Evolutionary conservation across 2,888 invertebrate genomes (phyloP).

Genomic region (Torymus texanus): DNA sequence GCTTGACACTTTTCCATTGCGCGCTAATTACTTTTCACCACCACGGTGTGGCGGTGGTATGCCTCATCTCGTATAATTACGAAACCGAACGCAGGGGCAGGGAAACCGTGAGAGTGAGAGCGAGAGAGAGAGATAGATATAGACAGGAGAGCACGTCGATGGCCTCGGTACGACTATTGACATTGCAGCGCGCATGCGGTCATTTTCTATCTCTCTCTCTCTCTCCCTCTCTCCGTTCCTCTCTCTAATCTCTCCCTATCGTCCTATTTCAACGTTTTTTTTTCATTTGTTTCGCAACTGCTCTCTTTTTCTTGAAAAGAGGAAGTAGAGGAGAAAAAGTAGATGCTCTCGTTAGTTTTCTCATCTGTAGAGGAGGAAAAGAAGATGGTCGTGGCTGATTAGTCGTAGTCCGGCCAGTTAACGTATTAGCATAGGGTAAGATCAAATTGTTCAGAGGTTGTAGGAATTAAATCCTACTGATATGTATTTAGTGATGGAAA

Average conservation of each 20-base stretch:
- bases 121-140: neutral
- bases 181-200: slow-evolving; percentile 18
- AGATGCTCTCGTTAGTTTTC: neutral
- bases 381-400: too few species aligned
- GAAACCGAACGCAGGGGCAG: slow-evolving; percentile 9
- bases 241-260: neutral
- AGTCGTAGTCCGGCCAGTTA: too few species aligned
- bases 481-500: too few species aligned
- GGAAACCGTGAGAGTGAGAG: too few species aligned
- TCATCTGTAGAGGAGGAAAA: too few species aligned
- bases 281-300: neutral
- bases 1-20: neutral
- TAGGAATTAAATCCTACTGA: too few species aligned
- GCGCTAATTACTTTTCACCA: slow-evolving; percentile 27
- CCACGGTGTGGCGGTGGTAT: too few species aligned
- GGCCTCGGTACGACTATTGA: slow-evolving; percentile 28
- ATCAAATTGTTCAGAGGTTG: too few species aligned
- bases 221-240: neutral
- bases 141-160: slow-evolving; percentile 3
- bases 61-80: slow-evolving; percentile 26
- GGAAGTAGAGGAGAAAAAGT: neutral
- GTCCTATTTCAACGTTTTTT: neutral
- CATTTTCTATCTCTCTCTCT: neutral
- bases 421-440: too few species aligned
- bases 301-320: neutral